Evolutionary conservation across 2,797 vertebrate species (phyloP).

Genomic region (Sciurus vulgaris): DNA sequence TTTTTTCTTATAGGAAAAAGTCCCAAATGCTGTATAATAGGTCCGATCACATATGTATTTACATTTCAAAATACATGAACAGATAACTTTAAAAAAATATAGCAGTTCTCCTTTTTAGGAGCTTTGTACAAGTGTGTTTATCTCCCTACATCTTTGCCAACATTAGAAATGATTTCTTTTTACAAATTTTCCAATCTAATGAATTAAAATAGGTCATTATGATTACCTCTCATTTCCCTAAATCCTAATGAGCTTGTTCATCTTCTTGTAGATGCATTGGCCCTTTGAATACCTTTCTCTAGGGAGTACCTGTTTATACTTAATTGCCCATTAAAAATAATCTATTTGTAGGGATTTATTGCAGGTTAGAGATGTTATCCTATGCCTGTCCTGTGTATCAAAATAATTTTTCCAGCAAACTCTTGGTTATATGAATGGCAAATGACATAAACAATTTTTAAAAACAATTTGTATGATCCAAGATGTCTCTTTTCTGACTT

Average conservation of each 20-base stretch:
- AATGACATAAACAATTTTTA: not conserved
- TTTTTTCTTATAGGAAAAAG: not conserved
- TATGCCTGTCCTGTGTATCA: not conserved
- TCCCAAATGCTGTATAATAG: not conserved
- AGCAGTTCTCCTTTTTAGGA: not conserved
- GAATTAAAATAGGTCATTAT: slow-evolving; percentile 17
- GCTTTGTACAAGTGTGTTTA: not conserved
- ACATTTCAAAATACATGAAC: slow-evolving; percentile 4
- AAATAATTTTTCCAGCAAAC: not conserved
- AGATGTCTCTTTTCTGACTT: not conserved
- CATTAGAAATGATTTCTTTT: not conserved
- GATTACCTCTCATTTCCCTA: not conserved
- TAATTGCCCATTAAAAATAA: not conserved
- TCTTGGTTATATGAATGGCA: slow-evolving; percentile 27
- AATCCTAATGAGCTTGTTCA: not conserved
- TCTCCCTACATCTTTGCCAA: not conserved
- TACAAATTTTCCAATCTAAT: not conserved
- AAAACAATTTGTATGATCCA: not conserved
- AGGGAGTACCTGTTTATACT: not conserved
- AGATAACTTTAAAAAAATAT: not conserved
- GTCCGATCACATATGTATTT: not conserved
- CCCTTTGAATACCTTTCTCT: not conserved
- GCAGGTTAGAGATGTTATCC: not conserved
- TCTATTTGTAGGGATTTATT: not conserved
- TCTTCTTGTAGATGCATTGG: not conserved